Base-by-base conservation (phyloP, 2,888 invertebrate species). In the Dromius quadrimaculatus region DNA sequence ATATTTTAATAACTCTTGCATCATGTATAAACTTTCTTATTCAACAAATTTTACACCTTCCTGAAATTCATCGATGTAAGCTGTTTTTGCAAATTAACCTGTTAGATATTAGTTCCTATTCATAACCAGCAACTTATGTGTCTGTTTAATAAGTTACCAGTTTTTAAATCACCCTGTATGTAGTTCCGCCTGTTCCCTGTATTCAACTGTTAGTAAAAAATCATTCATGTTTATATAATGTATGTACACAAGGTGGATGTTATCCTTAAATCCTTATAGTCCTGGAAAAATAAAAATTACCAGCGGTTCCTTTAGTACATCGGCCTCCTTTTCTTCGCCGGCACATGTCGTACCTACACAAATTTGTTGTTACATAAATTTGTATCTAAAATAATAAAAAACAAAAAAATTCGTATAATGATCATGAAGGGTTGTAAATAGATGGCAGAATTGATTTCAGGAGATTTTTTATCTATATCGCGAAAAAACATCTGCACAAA, bases 291-390 rank as follows among this genome's bases (percentile, higher is more conserved):
- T 64, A 73, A 71, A 73, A 78, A 78, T 92, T 95, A 96, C 96
- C 96, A 87, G 96, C 96, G 85, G 96, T 96, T 91, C 96, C 96
- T 90, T 95, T 94, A 83, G 95, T 95, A 89, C 96, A 96, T 87
- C 95, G 92, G 84, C 95, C 95, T 86, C 95, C 95, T 89, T 95
- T 95, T 86, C 95, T 90, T 84, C 95, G 90, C 82, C 96, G 92
- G 89, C 96, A 96, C 95, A 96, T 95, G 91, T 96, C 96, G 87
- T 95, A 95, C 92, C 95, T 95, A 92, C 72, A 79, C 76, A 68
- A 13, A 59, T 28, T 22, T 13, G 17, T 19, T 36, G 38, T 61
- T 61, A 61, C 19, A 61, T 19, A 61, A 61, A 4, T 32, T 32
- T 32, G 5, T 32, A 32, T 32, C n/a, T n/a, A n/a, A n/a, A n/a